phyloP scores from a whole-genome alignment of 2,888 invertebrate species.

The Ophion obscuratus region DNA sequence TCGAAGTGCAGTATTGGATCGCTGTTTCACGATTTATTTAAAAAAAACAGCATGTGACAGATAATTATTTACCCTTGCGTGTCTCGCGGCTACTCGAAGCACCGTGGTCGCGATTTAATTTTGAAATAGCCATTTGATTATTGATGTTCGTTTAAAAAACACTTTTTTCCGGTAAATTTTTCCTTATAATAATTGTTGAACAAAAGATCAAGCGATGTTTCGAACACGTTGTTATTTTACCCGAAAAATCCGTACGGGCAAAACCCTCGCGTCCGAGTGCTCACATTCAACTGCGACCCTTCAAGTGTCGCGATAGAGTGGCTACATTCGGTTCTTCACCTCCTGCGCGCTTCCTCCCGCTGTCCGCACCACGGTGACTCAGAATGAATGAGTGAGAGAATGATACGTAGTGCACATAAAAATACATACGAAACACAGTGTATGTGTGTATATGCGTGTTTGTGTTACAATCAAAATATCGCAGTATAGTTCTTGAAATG shows the following conservation, averaged over 20 bases:
- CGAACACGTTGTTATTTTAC: neutral
- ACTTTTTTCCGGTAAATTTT: neutral
- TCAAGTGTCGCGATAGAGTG: constrained; percentile 9
- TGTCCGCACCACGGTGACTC: constrained; percentile 46
- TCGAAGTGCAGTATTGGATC: neutral
- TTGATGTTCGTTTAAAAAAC: neutral
- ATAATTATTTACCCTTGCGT: constrained; percentile 43
- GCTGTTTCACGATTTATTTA: neutral
- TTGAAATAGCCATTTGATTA: constrained; percentile 20
- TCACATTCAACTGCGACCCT: constrained; percentile 61
- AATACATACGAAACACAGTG: constrained; percentile 20
- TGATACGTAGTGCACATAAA: neutral
- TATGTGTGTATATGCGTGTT: neutral
- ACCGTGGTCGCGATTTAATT: constrained; percentile 24
- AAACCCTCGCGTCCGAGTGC: constrained; percentile 55
- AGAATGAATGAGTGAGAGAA: constrained; percentile 29
- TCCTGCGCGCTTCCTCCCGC: constrained; percentile 29
- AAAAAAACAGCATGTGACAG: neutral
- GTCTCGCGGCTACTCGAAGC: neutral
- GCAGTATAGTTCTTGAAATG: no score
- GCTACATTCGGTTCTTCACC: constrained; percentile 29
- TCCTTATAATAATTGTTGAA: neutral
- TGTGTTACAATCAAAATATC: neutral
- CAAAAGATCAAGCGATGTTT: neutral
- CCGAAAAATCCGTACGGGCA: neutral